Percentiles rank a stretch among this genome's conserved stretches.
Evolutionary conservation across 2,113 vertebrate species (phyloP).

Genomic region (Elaphurus davidianus): DNA sequence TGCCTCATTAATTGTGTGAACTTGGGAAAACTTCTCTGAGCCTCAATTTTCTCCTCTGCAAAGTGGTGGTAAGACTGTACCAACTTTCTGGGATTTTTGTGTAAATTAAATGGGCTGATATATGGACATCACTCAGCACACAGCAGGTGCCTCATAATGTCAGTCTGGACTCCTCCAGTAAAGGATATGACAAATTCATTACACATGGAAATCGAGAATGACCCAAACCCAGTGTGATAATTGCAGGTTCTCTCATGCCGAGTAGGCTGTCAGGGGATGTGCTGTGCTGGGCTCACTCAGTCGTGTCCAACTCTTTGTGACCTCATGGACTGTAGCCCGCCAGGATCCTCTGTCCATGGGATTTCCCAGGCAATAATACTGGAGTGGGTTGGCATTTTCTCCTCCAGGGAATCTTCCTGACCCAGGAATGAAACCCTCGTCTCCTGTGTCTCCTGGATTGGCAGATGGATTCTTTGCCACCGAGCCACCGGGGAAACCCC

Average conservation of each 20-base stretch:
- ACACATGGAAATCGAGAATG: background rate
- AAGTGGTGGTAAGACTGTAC: background rate
- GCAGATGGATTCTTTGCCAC: background rate
- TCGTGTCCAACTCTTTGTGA: background rate
- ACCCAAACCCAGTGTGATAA: background rate
- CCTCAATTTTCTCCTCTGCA: background rate
- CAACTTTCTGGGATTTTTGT: background rate
- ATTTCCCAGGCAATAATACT: background rate
- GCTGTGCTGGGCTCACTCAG: background rate
- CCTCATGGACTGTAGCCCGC: background rate
- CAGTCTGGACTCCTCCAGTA: background rate
- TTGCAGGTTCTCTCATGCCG: fast-evolving
- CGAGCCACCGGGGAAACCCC: fast-evolving
- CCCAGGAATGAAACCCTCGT: background rate
- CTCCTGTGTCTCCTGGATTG: background rate
- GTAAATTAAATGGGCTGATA: background rate
- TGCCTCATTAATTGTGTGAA: background rate
- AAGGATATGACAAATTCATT: background rate
- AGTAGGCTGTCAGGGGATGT: background rate
- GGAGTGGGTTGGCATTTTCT: background rate
- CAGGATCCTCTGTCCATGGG: background rate
- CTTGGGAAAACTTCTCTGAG: background rate
- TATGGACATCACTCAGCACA: background rate
- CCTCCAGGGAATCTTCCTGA: background rate
- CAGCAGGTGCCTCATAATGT: background rate